phyloP scores from a whole-genome alignment of 2,113 vertebrate species.

The Balaeniceps rex region DNA sequence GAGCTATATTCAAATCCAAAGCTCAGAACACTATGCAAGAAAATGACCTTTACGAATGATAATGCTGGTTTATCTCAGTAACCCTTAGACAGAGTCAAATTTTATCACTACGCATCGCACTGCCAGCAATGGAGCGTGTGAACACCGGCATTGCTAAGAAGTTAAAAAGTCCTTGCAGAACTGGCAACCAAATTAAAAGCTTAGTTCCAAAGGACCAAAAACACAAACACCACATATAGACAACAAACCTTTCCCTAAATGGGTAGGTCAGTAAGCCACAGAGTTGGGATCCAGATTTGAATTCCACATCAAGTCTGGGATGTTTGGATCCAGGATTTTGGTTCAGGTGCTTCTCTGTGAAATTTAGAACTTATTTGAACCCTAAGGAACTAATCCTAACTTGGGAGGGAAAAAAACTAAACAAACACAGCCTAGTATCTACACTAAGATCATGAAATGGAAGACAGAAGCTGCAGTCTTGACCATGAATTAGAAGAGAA shows the following conservation, averaged over 20 bases:
- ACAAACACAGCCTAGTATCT: constrained; percentile 30
- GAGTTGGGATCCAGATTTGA: constrained; percentile 53
- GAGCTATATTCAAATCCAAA: constrained; percentile 23
- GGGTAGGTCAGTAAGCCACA: constrained; percentile 57
- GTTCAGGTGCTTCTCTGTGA: constrained; percentile 60
- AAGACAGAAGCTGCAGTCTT: constrained; percentile 65
- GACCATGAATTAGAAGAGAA: constrained; percentile 27
- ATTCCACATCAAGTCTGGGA: constrained; percentile 31
- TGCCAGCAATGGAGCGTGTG: constrained; percentile 40
- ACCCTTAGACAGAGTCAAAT: constrained; percentile 70
- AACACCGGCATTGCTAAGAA: constrained; percentile 25
- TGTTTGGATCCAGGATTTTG: constrained; percentile 59
- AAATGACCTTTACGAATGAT: constrained; percentile 32
- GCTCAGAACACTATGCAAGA: constrained; percentile 44
- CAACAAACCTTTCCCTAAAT: constrained; percentile 2
- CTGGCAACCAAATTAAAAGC: constrained; percentile 38
- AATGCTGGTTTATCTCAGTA: constrained; percentile 56
- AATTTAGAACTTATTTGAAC: constrained; percentile 40
- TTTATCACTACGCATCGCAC: constrained; percentile 56
- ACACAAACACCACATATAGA: constrained; percentile 39
- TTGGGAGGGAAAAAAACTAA: constrained; percentile 14
- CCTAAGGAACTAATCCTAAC: constrained; percentile 42
- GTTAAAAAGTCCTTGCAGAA: constrained; percentile 56
- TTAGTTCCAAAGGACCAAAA: constrained; percentile 64
- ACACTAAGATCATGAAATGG: constrained; percentile 38